Conservation (phyloP, 2,797 vertebrate genomes). For the Dromococcyx pavoninus region DNA sequence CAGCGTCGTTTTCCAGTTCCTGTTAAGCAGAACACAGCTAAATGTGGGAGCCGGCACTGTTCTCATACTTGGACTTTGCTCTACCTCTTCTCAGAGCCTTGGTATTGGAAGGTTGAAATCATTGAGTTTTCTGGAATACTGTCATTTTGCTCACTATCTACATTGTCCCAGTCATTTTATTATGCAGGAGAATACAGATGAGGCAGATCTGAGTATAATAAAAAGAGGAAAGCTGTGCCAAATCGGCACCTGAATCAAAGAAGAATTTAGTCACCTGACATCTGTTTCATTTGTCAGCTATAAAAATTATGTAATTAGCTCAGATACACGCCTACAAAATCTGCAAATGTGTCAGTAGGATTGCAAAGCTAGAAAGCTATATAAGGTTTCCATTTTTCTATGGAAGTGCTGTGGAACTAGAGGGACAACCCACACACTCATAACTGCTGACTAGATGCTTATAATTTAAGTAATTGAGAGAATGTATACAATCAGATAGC, state of each 20-base stretch:
- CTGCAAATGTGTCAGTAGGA: neutral
- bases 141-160: neutral
- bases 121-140: slow-evolving; percentile 14
- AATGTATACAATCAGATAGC: neutral
- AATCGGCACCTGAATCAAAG: slow-evolving; percentile 2
- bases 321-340: neutral
- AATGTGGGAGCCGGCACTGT: neutral
- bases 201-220: neutral
- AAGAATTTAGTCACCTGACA: slow-evolving; percentile 3
- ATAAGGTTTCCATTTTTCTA: neutral
- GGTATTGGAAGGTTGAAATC: neutral
- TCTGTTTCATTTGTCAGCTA: neutral
- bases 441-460: neutral
- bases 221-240: neutral
- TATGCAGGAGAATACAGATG: neutral
- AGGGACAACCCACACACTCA: neutral
- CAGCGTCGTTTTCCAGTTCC: neutral
- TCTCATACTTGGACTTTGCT: neutral
- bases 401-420: neutral
- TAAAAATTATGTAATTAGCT: neutral
- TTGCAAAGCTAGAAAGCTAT: neutral
- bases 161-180: slow-evolving; percentile 26
- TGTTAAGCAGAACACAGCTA: neutral
- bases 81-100: neutral
- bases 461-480: neutral